These are phyloP conservation scores for Spialia ferax DNA, from an alignment of 2,888 invertebrate species.

Conservation along the genomic window DNA sequence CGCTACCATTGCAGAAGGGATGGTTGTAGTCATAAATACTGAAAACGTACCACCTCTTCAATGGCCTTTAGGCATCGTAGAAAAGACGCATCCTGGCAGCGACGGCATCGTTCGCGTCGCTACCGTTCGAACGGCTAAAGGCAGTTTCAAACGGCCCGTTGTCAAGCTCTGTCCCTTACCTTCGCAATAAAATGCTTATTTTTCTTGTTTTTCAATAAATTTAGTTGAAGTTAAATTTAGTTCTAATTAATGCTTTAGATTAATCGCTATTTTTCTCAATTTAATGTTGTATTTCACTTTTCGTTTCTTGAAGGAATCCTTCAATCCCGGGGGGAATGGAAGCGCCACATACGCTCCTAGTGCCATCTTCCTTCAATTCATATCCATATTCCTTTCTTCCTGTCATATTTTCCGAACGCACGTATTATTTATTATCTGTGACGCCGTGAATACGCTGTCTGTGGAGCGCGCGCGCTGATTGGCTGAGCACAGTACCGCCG, in stretches of 20 bases:
- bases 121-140: conserved; percentile 6
- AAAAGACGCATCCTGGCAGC: neutral
- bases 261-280: neutral
- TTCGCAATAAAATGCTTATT: no score
- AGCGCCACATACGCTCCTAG: no score
- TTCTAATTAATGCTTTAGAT: neutral
- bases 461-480: no score
- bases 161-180: conserved; percentile 21
- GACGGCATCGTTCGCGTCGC: neutral
- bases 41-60: conserved; percentile 11
- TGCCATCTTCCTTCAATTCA: no score
- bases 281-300: neutral
- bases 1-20: neutral
- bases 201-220: neutral
- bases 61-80: neutral
- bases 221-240: neutral
- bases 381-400: no score
- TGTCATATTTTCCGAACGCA: no score
- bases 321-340: conserved; percentile 4
- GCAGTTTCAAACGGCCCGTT: conserved; percentile 11
- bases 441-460: no score
- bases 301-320: conserved; percentile 2
- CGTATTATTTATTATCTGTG: no score
- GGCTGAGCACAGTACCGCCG: no score
- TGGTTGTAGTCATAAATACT: conserved; percentile 3